Percentiles rank a stretch among this genome's conserved stretches.
phyloP scores from a whole-genome alignment of 1,140 invertebrate genomes.

The Pomacea maculata region DNA sequence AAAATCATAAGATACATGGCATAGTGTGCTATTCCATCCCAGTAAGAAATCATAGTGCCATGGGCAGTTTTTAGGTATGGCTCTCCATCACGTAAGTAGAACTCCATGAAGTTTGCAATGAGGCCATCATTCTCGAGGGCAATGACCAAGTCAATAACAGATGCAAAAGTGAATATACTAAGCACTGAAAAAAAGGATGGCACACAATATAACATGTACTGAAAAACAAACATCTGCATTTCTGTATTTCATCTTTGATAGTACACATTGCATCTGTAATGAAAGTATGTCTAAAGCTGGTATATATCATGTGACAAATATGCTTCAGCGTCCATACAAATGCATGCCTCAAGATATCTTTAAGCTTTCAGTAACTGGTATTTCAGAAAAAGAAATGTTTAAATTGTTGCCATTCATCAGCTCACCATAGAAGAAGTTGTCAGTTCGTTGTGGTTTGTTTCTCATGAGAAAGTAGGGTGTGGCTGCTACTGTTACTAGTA shows the following conservation, averaged over 20 bases:
- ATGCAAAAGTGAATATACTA: conserved; percentile 53
- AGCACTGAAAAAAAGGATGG: conserved; percentile 45
- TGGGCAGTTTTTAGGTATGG: conserved; percentile 60
- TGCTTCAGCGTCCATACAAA: neutral
- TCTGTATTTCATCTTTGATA: neutral
- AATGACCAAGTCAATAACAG: conserved; percentile 56
- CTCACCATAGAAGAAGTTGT: conserved; percentile 43
- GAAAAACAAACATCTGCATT: neutral
- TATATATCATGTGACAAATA: too few relatives aligned
- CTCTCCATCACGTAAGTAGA: conserved; percentile 59
- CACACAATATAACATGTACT: neutral
- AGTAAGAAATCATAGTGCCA: conserved; percentile 60
- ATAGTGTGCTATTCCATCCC: conserved; percentile 61
- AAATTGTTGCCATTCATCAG: neutral
- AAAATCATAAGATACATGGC: conserved; percentile 56
- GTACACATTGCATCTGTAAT: neutral
- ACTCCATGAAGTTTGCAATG: conserved; percentile 55
- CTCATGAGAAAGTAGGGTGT: conserved; percentile 27
- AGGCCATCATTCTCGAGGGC: conserved; percentile 58
- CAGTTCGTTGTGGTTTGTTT: conserved; percentile 26
- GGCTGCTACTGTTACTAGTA: conserved; percentile 20
- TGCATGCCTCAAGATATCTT: neutral
- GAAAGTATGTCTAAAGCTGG: too few relatives aligned
- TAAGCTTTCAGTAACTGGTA: neutral
- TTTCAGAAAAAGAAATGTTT: neutral